Conservation (phyloP, 2,113 vertebrate species). For the Hyperopisus bebe region DNA sequence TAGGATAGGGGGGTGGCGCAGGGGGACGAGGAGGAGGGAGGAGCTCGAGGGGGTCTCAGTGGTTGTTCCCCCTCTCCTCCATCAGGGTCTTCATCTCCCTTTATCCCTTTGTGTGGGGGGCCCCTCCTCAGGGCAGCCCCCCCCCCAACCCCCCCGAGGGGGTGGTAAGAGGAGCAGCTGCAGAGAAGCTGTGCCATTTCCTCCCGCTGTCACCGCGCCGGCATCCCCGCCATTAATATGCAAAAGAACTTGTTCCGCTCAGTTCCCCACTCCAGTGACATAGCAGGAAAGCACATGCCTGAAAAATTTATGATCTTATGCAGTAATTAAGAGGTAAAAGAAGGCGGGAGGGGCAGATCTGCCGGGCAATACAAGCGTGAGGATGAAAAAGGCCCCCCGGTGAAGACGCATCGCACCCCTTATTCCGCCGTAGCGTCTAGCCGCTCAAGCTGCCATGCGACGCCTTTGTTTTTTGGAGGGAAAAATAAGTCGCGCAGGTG, state of each 20-base stretch:
- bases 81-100: constrained; percentile 76
- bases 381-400: constrained; percentile 32
- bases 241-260: constrained; percentile 72
- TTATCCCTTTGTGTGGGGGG: constrained; percentile 74
- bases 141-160: constrained; percentile 73
- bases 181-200: constrained; percentile 68
- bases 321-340: constrained; percentile 62
- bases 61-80: constrained; percentile 76
- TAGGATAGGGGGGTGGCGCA: constrained; percentile 45
- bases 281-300: constrained; percentile 72
- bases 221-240: constrained; percentile 51
- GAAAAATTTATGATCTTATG: constrained; percentile 69
- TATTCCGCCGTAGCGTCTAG: neutral
- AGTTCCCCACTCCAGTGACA: constrained; percentile 70
- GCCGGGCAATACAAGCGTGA: constrained; percentile 42
- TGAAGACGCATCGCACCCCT: neutral
- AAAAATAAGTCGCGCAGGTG: neutral
- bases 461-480: neutral
- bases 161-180: constrained; percentile 81
- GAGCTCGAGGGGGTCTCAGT: constrained; percentile 59
- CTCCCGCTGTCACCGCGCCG: constrained; percentile 65
- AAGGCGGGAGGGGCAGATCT: constrained; percentile 44
- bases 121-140: constrained; percentile 65
- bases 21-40: constrained; percentile 36
- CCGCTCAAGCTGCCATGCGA: neutral